Percentiles rank a stretch among this genome's conserved stretches.
Conservation (phyloP, 2,888 invertebrate genomes). For the Cantharis nigra region DNA sequence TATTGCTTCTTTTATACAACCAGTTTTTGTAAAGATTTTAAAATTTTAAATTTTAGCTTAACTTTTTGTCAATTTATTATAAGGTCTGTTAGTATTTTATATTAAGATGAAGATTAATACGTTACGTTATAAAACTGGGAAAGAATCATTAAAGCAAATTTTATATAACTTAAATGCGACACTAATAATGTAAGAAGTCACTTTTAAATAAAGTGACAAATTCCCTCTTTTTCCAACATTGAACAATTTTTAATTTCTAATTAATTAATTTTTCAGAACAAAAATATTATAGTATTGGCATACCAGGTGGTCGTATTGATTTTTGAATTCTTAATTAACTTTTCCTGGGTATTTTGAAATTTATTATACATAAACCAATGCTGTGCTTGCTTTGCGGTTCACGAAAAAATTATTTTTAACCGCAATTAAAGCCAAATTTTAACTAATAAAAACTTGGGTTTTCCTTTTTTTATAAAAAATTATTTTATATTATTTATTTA, state of each 20-base stretch:
- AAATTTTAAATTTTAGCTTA: slow-evolving; percentile 14
- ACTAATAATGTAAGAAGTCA: neutral
- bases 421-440: neutral
- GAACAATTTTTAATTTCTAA: neutral
- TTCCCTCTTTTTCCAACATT: neutral
- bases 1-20: slow-evolving; percentile 20
- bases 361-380: neutral
- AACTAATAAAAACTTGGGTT: neutral
- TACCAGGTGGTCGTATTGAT: neutral
- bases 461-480: neutral
- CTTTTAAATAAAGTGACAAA: neutral
- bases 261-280: neutral
- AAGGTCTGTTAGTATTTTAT: neutral
- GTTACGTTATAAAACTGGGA: neutral
- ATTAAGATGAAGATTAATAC: neutral
- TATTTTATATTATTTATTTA: too few relatives aligned
- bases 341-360: neutral
- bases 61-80: neutral
- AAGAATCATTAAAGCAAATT: neutral
- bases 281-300: neutral
- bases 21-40: slow-evolving; percentile 23
- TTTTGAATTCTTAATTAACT: neutral
- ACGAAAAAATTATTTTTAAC: neutral
- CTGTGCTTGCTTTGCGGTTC: neutral
- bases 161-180: neutral